Evolutionary conservation across 2,113 vertebrate genomes (phyloP).

Genomic region (Vidua chalybeata): DNA sequence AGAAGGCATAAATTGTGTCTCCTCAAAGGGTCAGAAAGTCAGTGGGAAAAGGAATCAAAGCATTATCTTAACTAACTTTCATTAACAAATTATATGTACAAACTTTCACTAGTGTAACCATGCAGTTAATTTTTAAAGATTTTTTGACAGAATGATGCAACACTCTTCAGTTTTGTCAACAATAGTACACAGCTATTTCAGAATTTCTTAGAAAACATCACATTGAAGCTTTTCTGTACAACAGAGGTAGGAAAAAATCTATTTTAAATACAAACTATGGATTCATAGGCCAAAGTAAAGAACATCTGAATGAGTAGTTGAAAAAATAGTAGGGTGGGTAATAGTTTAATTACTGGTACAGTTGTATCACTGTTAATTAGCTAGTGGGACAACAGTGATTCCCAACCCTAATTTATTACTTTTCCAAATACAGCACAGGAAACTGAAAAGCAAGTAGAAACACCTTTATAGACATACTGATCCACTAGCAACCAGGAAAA

Average conservation of each 20-base stretch:
- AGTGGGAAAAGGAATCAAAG: neutral
- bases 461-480: neutral
- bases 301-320: neutral
- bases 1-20: neutral
- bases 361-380: slow-evolving; percentile 36
- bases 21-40: neutral
- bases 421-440: neutral
- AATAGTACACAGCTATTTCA: neutral
- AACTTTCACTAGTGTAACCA: neutral
- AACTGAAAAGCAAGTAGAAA: neutral
- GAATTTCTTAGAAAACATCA: neutral
- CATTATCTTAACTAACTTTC: neutral
- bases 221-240: neutral
- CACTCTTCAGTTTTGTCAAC: neutral
- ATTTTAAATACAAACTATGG: neutral
- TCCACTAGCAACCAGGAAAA: neutral
- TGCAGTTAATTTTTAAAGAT: slow-evolving; percentile 19
- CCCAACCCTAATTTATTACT: neutral
- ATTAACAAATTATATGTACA: neutral
- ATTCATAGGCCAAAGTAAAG: neutral
- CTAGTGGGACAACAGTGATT: neutral
- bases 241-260: neutral
- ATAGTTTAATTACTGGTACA: slow-evolving; percentile 43
- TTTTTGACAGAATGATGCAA: neutral
- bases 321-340: slow-evolving; percentile 5